A percentile compares a stretch with the other conserved stretches of the same genome.
Conservation (phyloP, 2,113 vertebrate genomes). For the Stigmatopora argus region DNA sequence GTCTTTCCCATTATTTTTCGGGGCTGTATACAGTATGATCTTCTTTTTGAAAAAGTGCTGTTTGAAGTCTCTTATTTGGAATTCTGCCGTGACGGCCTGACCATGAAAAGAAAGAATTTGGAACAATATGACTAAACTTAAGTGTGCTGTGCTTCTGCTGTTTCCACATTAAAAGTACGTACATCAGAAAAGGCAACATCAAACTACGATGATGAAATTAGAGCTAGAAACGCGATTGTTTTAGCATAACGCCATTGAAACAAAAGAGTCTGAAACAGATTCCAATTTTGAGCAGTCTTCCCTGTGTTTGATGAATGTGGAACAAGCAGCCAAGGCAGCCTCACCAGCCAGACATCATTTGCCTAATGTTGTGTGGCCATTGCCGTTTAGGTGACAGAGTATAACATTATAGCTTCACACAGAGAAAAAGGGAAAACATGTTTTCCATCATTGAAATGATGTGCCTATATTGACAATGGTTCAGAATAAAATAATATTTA, state of each 20-base stretch:
- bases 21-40: too few species aligned
- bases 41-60: not conserved
- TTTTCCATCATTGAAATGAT: not conserved
- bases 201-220: not conserved
- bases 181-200: not conserved
- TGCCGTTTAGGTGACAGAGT: constrained; percentile 55
- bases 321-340: constrained; percentile 63
- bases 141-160: too few species aligned
- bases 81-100: not conserved
- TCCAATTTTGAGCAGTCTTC: not conserved
- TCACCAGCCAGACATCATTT: constrained; percentile 64
- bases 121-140: too few species aligned
- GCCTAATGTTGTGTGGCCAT: constrained; percentile 73
- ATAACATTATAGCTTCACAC: constrained; percentile 37
- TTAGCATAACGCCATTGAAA: not conserved
- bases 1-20: too few species aligned
- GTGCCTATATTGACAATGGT: not conserved
- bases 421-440: constrained; percentile 4
- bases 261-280: not conserved
- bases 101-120: not conserved
- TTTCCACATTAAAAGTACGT: too few species aligned
- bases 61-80: not conserved
- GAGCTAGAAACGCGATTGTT: not conserved
- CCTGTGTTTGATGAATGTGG: constrained; percentile 54
- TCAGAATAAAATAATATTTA: too few species aligned